Evolutionary conservation across 2,113 vertebrate genomes (phyloP).

Genomic region (Saimiri boliviensis): DNA sequence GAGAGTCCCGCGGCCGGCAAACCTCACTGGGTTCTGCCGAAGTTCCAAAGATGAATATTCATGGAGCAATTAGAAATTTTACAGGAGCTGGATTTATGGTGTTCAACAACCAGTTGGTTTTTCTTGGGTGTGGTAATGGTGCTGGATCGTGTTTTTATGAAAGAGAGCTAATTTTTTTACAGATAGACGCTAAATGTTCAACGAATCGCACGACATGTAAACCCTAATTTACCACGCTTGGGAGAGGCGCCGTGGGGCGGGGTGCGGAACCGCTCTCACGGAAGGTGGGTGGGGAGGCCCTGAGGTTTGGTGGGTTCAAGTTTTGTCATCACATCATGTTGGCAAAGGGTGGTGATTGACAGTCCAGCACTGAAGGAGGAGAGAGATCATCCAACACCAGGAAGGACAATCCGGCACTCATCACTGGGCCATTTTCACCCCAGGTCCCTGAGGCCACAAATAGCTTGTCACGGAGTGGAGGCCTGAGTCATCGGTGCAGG

Average conservation of each 20-base stretch:
- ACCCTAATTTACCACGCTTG: not conserved
- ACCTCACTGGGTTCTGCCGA: not conserved
- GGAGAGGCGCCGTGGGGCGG: accelerated
- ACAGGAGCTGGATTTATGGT: not conserved
- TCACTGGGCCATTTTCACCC: not conserved
- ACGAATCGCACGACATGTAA: accelerated
- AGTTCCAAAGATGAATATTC: not conserved
- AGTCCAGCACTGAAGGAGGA: not conserved
- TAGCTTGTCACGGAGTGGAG: not conserved
- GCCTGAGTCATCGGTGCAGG: not conserved
- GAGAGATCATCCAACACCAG: not conserved
- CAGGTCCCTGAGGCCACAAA: not conserved
- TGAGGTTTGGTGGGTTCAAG: not conserved
- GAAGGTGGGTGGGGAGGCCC: not conserved
- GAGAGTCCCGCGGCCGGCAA: accelerated
- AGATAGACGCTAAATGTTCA: not conserved
- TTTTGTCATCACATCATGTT: not conserved
- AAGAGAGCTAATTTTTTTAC: not conserved
- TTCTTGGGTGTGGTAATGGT: too few relatives aligned
- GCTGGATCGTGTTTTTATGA: not conserved
- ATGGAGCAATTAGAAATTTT: not conserved
- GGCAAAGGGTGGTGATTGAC: not conserved
- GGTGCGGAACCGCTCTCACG: accelerated
- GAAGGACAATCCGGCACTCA: not conserved
- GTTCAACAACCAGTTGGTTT: not conserved